Percentiles rank a stretch among this genome's conserved stretches.
Evolutionary conservation across 2,113 vertebrate genomes (phyloP).

Genomic region (Catharus fuscescens): DNA sequence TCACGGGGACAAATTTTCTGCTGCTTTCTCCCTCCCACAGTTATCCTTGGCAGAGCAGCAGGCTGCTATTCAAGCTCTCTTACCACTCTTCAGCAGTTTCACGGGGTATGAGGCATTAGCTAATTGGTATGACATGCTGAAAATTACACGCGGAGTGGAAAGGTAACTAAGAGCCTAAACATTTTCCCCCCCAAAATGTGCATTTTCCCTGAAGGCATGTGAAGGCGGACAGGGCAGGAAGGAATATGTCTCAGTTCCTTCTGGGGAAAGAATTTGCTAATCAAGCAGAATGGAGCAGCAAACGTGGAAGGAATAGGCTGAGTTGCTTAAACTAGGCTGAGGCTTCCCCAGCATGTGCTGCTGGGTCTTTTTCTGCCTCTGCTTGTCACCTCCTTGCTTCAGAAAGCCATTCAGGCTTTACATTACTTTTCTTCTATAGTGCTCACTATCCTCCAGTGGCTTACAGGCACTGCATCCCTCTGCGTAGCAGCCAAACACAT

Average conservation of each 20-base stretch:
- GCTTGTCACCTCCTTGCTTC: neutral
- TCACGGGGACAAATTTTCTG: neutral
- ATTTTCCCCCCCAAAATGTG: neutral
- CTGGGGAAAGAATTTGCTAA: neutral
- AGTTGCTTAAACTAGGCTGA: neutral
- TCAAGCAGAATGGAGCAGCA: neutral
- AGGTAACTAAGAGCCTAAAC: neutral
- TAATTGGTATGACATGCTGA: conserved; percentile 32
- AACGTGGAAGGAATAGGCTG: neutral
- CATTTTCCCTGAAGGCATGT: neutral
- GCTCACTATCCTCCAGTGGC: neutral
- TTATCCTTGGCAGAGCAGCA: neutral
- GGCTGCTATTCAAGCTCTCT: neutral
- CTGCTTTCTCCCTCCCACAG: neutral
- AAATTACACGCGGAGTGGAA: neutral
- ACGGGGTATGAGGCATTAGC: neutral
- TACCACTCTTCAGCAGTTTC: neutral
- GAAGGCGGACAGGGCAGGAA: neutral
- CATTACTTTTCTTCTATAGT: neutral
- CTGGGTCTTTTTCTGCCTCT: neutral
- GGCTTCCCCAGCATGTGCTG: neutral
- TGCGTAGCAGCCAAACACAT: fast-evolving
- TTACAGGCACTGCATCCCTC: neutral
- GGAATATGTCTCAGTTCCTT: neutral
- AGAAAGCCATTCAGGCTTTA: neutral